phyloP scores from a whole-genome alignment of 2,113 vertebrate species.

The Callopanchax toddi region DNA sequence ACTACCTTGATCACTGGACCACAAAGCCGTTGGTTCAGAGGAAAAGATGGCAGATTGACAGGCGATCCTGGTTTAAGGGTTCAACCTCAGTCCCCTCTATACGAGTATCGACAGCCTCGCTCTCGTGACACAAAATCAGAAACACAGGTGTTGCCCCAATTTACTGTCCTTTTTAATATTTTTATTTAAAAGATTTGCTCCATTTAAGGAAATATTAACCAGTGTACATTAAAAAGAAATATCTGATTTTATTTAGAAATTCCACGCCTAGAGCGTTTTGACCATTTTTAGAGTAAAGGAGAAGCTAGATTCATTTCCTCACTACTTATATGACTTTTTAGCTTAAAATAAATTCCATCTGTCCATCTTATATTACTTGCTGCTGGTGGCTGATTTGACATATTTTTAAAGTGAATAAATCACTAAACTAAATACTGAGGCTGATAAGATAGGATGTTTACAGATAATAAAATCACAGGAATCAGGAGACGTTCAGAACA shows the following conservation, averaged over 20 bases:
- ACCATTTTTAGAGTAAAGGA: too few relatives aligned
- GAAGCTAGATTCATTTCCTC: too few relatives aligned
- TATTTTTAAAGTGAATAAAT: too few relatives aligned
- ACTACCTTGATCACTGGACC: constrained; percentile 54
- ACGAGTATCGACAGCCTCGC: not conserved
- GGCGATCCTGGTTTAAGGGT: not conserved
- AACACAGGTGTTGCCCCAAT: not conserved
- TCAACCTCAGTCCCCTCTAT: not conserved
- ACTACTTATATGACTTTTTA: too few relatives aligned
- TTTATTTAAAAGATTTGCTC: not conserved
- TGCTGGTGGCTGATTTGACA: not conserved
- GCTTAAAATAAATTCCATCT: too few relatives aligned
- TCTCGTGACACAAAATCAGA: constrained; percentile 1
- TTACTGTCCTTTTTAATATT: constrained; percentile 11
- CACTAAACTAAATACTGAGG: not conserved
- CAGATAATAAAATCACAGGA: not conserved
- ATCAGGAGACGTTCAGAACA: constrained; percentile 9
- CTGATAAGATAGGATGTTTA: not conserved
- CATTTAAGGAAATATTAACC: too few relatives aligned
- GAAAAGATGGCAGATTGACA: not conserved
- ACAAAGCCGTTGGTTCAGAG: constrained; percentile 3
- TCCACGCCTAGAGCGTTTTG: too few relatives aligned
- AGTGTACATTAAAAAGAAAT: too few relatives aligned
- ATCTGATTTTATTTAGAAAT: too few relatives aligned
- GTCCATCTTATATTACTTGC: not conserved